Evolutionary conservation across 2,888 invertebrate species (phyloP).

Genomic region (Epistrophe eligans): DNA sequence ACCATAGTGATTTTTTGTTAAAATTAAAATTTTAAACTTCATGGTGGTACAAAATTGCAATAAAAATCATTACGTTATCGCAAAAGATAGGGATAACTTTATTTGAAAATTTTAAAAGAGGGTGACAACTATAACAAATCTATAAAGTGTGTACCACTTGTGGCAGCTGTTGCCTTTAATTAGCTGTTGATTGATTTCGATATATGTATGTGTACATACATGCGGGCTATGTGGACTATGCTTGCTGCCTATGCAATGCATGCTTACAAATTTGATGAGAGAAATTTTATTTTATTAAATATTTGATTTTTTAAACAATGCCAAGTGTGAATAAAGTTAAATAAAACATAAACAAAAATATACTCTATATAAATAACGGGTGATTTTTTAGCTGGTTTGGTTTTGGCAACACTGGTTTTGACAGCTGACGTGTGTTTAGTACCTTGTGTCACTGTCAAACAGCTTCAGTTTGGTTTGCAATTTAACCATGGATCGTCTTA

Average conservation of each 20-base stretch:
- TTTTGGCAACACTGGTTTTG: no score
- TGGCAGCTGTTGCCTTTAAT: conserved; percentile 53
- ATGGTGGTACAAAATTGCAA: no score
- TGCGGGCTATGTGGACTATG: conserved; percentile 10
- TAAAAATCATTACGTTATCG: neutral
- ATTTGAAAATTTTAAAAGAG: conserved; percentile 11
- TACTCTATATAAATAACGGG: no score
- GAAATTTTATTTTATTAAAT: conserved; percentile 37
- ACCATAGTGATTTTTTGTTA: no score
- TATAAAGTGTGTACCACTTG: conserved; percentile 42
- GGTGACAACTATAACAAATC: neutral
- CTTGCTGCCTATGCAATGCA: neutral
- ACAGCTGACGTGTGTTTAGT: no score
- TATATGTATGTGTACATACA: neutral
- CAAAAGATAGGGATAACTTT: neutral
- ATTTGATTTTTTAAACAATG: conserved; percentile 19
- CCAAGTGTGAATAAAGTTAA: neutral
- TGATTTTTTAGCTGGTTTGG: no score
- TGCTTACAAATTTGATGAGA: conserved; percentile 14
- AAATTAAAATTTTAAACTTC: no score
- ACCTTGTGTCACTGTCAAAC: no score
- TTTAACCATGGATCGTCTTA: no score
- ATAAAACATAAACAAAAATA: conserved; percentile 6
- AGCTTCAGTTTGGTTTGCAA: no score
- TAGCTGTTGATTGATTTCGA: conserved; percentile 47